Conservation (phyloP, 2,888 invertebrate species). For the Andrena hattorfiana region DNA sequence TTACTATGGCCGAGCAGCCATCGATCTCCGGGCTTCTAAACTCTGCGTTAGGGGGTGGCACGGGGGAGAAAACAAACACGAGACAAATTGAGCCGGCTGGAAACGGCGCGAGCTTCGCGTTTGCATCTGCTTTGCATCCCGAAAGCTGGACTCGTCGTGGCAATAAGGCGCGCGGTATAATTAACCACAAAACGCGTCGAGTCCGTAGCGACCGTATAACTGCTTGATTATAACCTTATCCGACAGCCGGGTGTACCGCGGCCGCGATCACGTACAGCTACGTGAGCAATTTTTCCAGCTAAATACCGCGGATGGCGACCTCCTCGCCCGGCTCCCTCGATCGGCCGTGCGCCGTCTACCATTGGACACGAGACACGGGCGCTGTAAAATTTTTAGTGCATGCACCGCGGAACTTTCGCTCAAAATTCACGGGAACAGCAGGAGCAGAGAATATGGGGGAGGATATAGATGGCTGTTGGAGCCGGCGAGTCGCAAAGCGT, state of each 20-base stretch:
- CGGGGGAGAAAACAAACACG: constrained; percentile 23
- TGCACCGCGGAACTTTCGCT: constrained; percentile 36
- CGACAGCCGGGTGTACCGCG: constrained; percentile 23
- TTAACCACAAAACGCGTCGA: constrained; percentile 53
- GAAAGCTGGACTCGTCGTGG: constrained; percentile 18
- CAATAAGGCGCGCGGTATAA: constrained; percentile 47
- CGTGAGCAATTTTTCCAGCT: constrained; percentile 57
- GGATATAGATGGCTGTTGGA: neutral
- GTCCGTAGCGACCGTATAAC: constrained; percentile 41
- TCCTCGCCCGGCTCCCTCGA: constrained; percentile 46
- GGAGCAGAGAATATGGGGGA: neutral
- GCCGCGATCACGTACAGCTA: constrained; percentile 55
- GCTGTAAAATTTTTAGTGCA: constrained; percentile 64
- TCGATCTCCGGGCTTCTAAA: neutral
- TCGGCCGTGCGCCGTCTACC: constrained; percentile 38
- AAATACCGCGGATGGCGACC: constrained; percentile 49
- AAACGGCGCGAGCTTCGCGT: neutral
- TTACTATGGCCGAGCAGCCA: neutral
- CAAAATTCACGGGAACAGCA: constrained; percentile 34
- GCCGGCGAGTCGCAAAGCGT: neutral
- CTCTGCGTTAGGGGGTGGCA: neutral
- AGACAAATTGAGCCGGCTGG: constrained; percentile 8
- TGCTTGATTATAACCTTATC: constrained; percentile 62
- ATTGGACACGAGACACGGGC: constrained; percentile 23
- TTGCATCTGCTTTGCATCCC: constrained; percentile 36